Conservation (phyloP, 2,113 vertebrate species). For the Chionomys nivalis region DNA sequence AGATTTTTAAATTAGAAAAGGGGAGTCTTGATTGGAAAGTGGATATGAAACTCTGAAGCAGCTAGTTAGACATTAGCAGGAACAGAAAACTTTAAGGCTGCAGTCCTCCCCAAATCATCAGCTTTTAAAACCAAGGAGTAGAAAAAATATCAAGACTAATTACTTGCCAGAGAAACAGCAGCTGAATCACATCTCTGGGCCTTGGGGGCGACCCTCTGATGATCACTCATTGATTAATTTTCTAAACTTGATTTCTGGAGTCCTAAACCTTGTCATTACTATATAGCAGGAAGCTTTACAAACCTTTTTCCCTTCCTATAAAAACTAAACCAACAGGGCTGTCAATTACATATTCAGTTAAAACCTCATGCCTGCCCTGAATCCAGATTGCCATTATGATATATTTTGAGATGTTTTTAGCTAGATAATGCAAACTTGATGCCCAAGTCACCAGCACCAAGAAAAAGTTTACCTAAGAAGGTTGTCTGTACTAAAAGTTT, state of each 20-base stretch:
- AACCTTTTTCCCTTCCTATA: background rate
- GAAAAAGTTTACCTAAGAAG: background rate
- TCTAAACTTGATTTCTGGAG: background rate
- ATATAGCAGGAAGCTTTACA: background rate
- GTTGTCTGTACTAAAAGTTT: background rate
- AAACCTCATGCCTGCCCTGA: background rate
- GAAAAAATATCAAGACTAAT: background rate
- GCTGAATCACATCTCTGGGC: background rate
- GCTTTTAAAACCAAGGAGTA: background rate
- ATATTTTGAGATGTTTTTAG: background rate
- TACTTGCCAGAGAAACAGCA: background rate
- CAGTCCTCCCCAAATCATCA: background rate
- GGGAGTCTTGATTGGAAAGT: background rate
- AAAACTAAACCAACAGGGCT: background rate
- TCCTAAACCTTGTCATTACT: background rate
- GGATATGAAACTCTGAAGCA: background rate
- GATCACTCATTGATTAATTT: background rate
- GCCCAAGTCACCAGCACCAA: background rate
- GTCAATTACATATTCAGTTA: background rate
- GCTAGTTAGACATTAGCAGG: background rate
- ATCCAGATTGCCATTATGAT: background rate
- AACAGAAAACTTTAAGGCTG: background rate
- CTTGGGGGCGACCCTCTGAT: background rate
- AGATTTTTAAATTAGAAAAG: constrained; percentile 27
- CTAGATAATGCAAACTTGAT: background rate